Evolutionary conservation across 2,797 vertebrate genomes (phyloP).

Genomic region (Eutrigla gurnardus): DNA sequence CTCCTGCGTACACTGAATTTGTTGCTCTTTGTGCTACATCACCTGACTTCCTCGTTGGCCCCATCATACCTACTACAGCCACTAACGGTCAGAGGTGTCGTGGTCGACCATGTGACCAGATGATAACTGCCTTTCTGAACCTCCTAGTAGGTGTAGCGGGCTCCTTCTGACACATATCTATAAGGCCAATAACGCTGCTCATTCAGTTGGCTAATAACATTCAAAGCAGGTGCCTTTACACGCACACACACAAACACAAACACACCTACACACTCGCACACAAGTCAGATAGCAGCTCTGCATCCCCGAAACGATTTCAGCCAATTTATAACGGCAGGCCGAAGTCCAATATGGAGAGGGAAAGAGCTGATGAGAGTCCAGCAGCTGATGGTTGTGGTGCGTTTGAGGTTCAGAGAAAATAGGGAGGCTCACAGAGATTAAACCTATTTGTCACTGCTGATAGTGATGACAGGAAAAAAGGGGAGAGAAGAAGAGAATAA

Average conservation of each 20-base stretch:
- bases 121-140: too few species aligned
- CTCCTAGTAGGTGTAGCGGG: too few species aligned
- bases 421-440: conserved; percentile 44
- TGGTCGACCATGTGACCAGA: too few species aligned
- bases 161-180: too few species aligned
- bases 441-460: conserved; percentile 55
- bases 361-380: not conserved
- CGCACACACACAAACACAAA: too few species aligned
- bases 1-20: too few species aligned
- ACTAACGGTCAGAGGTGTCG: too few species aligned
- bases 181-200: too few species aligned
- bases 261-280: too few species aligned
- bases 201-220: not conserved
- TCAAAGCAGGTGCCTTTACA: not conserved
- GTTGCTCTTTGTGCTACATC: too few species aligned
- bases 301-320: conserved; percentile 16
- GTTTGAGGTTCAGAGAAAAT: conserved; percentile 15
- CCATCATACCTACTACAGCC: too few species aligned
- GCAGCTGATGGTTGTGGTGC: conserved; percentile 2
- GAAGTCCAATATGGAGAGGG: not conserved
- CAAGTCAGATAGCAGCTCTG: conserved; percentile 28
- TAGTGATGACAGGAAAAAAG: conserved; percentile 26
- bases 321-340: conserved; percentile 18
- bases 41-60: too few species aligned
- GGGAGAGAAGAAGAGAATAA: conserved; percentile 20